A percentile compares a stretch with the other conserved stretches of the same genome.
phyloP scores from a whole-genome alignment of 2,113 vertebrate genomes.

The Prunella himalayana region DNA sequence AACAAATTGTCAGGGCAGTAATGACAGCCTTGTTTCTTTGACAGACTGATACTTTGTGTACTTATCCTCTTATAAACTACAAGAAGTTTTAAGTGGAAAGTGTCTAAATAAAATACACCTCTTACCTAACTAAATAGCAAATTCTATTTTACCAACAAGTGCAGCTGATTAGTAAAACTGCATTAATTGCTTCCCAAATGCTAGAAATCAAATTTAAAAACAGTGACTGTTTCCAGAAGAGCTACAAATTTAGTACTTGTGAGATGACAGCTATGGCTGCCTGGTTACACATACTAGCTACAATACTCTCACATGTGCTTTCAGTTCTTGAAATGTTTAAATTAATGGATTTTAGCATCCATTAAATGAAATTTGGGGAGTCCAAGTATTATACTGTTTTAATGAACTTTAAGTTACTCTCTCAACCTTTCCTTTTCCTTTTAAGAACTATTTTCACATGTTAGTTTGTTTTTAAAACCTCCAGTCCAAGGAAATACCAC shows the following conservation, averaged over 20 bases:
- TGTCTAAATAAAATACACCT: background rate
- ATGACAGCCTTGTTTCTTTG: background rate
- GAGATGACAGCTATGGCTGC: background rate
- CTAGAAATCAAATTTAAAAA: background rate
- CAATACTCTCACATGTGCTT: fast-evolving
- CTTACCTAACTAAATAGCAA: background rate
- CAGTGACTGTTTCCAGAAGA: background rate
- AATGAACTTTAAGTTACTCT: background rate
- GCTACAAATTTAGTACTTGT: background rate
- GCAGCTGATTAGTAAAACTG: background rate
- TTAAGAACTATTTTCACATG: background rate
- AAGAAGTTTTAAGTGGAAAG: background rate
- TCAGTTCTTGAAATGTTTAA: background rate
- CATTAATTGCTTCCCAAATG: background rate
- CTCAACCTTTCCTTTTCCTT: background rate
- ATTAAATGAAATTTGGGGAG: background rate
- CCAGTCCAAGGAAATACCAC: background rate
- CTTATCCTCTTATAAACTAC: background rate
- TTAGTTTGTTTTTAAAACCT: background rate
- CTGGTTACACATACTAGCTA: background rate
- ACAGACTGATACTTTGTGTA: background rate
- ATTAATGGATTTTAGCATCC: background rate
- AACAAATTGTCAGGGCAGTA: background rate
- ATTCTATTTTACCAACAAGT: background rate
- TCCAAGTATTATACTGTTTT: background rate